Base-by-base conservation (phyloP, 1,140 invertebrate species). In the Drosophila eugracilis region DNA sequence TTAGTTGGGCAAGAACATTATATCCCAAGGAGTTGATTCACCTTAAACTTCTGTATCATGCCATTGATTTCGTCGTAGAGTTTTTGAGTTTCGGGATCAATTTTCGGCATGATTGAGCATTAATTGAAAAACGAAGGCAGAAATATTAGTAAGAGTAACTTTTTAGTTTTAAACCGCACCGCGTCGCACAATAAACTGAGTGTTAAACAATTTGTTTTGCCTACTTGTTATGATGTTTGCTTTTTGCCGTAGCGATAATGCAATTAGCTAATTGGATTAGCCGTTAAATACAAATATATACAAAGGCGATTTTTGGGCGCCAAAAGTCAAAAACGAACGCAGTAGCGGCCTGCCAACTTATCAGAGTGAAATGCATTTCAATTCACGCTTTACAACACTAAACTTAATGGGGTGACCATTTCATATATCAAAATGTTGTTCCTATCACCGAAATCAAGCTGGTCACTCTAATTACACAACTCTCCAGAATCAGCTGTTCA, bases 41-140 rank as follows among this genome's bases (percentile, higher is more conserved):
- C 95, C 93, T 96, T 93, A 75, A 96, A 94, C 84, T 95, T 95
- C 70, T 94, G 93, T 70, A 96, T 95, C 48, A 96, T 90, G 67
- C 95, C 95, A 32, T 96, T 95, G 5, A 97, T 92, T 91, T 97
- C 96, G 78, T 96, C 95, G 83, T 95, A 95, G 5, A 97, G 92
- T 24, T 94, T 94, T 21, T 94, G 92, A 1, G 94, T 94, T 91
- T 97, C 96, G 1, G 95, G 93, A 92, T 97, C 96, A 63, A 95
- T 95, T 91, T 97, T 97, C 1, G 95, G 94, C 84, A 92, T 91
- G 36, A 62, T 84, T 60, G 37, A 44, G 58, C 70, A 78, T 88
- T 79, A 70, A 63, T 58, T 30, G 32, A 34, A 34, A 28, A 14
- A 19, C 36, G 15, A 26, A 14, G 15, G 24, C 10, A 28, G 48